Base-by-base conservation (phyloP, 2,888 invertebrate species). In the Odiellus spinosus region DNA sequence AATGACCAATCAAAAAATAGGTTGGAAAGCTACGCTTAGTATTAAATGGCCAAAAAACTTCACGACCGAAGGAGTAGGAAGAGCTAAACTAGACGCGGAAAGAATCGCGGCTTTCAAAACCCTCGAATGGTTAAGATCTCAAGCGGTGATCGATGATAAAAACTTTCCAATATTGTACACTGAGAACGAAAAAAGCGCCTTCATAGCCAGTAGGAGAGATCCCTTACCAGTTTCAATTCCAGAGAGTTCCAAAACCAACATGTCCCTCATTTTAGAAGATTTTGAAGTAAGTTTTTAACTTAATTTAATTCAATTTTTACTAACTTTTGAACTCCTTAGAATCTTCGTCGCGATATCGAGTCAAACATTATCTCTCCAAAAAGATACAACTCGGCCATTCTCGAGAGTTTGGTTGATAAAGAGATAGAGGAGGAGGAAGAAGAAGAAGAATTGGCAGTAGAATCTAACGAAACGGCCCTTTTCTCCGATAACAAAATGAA, bases 101-200 rank as follows among this genome's bases (percentile, higher is more conserved):
- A 35, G 34, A 14, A 41, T 52, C n/a, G 52, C 47, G 33, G 42
- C 52, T 6, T 36, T 21, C n/a, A 47, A 49, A 47, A 51, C 53
- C n/a, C 42, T 56, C 12, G 32, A 45, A n/a, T 56, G 56, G 56
- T 46, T 56, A 10, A 38, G 32, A n/a, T 38, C 36, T 32, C 18
- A 52, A 32, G 45, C 35, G 20, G n/a, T 48, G 11, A 43, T 56
- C 12, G 42, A 55, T 42, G 35, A 36, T 19, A 48, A 52, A 3
- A 51, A 45, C 3, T 43, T 42, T 20, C 50, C 51, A 4, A 44
- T 55, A 45, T 18, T 49, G 8, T 53, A 51, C 44, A 47, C 51
- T 18, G 36, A 34, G 20, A 44, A 49, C 11, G 53, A 55, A 36
- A 35, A 44, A 33, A 19, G 34, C 3, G 40, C 35, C 21, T 38